Evolutionary conservation across 2,797 vertebrate species (phyloP).

Genomic region (Syngnathus rostellatus): DNA sequence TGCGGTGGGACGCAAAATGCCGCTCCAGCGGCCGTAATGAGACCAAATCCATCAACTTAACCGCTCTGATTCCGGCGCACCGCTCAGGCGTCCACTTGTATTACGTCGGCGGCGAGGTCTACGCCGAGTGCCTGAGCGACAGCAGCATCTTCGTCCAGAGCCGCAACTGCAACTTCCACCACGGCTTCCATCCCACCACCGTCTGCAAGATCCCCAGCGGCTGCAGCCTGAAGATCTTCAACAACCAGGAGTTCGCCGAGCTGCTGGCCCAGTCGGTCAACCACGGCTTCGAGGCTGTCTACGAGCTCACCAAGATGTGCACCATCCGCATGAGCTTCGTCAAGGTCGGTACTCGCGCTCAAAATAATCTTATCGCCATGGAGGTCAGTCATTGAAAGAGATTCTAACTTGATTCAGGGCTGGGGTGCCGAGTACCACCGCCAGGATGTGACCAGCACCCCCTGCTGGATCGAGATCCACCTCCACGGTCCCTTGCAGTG

Average conservation of each 20-base stretch:
- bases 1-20: conserved; percentile 31
- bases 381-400: not conserved
- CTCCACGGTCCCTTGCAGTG: conserved; percentile 96
- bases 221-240: conserved; percentile 95
- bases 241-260: conserved; percentile 95
- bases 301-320: conserved; percentile 97
- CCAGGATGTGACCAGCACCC: conserved; percentile 97
- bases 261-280: conserved; percentile 92
- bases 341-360: conserved; percentile 62
- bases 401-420: conserved; percentile 68
- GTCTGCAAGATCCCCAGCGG: conserved; percentile 96
- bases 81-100: conserved; percentile 85
- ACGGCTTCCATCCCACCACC: conserved; percentile 91
- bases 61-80: conserved; percentile 15
- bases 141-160: conserved; percentile 98
- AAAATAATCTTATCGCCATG: too few relatives aligned
- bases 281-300: conserved; percentile 93
- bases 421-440: conserved; percentile 99
- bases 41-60: conserved; percentile 24
- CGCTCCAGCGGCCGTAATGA: conserved; percentile 16
- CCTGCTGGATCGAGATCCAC: conserved; percentile 99
- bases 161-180: conserved; percentile 96
- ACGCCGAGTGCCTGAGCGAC: conserved; percentile 91
- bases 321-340: conserved; percentile 98
- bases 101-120: conserved; percentile 92